Evolutionary conservation across 2,888 invertebrate genomes (phyloP), one percentile per base, ranked within the genome.

Genomic region (Eudasyphora cyanicolor): DNA sequence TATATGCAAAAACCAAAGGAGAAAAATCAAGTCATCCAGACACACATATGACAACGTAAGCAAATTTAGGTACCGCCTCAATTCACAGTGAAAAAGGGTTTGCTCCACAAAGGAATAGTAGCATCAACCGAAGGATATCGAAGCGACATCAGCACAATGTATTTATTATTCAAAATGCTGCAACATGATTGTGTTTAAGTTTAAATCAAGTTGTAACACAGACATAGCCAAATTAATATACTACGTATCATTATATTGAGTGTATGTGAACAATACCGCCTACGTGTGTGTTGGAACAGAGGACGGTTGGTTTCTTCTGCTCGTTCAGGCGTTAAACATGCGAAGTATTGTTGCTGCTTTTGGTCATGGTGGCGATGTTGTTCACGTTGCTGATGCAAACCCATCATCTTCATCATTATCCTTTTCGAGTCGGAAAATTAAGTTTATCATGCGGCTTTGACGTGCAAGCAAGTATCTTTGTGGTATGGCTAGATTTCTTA

Each of bases 371-470:
- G 49, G 17, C 7, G n/a, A 7, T 51, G 19, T 17, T 51, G 24
- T 57, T 27, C 19, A 24, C 27, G 27, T 27, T 21, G 10, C 24
- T 10, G 24, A 57, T 27, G 27, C 14, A 57, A 21, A 27, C 24
- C 24, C 57, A 57, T 57, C 27, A 57, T 57, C 27, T 12, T 57
- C 14, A 57, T 57, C 57, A 27, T 57, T 57, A 57, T 57, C 57
- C 57, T 27, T 27, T 27, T 14, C 24, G 14, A 24, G 24, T 12
- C 57, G 8, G 21, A 54, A 21, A 24, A 24, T 54, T 2, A 24
- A 57, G 27, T 57, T 10, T 57, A 27, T 57, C 27, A 57, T 57
- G 57, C 27, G 24, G 57, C 57, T 19, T 57, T 57, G 54, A 21
- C 54, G 5, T 19, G 21, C 54, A 54, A 54, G 45, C 12, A 45